phyloP scores from a whole-genome alignment of 2,113 vertebrate species.

The Ursus arctos region DNA sequence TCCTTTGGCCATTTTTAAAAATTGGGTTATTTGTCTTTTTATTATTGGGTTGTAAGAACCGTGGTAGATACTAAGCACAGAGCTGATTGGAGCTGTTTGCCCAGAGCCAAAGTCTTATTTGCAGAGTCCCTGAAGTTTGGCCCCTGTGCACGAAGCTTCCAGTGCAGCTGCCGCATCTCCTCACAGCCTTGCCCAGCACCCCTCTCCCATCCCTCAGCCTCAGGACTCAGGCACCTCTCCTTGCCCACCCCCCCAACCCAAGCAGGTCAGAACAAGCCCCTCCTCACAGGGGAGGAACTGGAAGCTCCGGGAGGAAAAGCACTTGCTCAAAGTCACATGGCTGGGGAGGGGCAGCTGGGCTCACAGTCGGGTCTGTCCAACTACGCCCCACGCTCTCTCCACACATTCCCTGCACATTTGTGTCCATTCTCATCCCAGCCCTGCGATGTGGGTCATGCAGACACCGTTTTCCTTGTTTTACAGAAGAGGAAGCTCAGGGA shows the following conservation, averaged over 20 bases:
- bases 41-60: constrained; percentile 12
- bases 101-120: constrained; percentile 68
- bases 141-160: background rate
- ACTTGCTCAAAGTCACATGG: background rate
- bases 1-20: constrained; percentile 22
- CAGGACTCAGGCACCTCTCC: background rate
- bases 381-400: background rate
- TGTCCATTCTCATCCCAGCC: background rate
- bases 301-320: background rate
- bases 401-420: background rate
- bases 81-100: constrained; percentile 16
- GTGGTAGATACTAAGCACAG: background rate
- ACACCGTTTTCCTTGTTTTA: background rate
- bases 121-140: constrained; percentile 75
- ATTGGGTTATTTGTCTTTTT: background rate
- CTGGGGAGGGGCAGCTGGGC: background rate
- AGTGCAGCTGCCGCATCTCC: background rate
- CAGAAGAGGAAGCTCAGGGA: background rate
- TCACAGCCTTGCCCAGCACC: background rate
- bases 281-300: background rate
- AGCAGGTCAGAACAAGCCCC: background rate
- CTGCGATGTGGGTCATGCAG: background rate
- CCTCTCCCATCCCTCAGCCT: background rate
- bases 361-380: background rate
- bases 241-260: background rate